Percentiles rank a stretch among this genome's conserved stretches.
These are phyloP conservation scores for Eristalis pertinax DNA, from an alignment of 2,888 invertebrate species.

Conservation along the genomic window DNA sequence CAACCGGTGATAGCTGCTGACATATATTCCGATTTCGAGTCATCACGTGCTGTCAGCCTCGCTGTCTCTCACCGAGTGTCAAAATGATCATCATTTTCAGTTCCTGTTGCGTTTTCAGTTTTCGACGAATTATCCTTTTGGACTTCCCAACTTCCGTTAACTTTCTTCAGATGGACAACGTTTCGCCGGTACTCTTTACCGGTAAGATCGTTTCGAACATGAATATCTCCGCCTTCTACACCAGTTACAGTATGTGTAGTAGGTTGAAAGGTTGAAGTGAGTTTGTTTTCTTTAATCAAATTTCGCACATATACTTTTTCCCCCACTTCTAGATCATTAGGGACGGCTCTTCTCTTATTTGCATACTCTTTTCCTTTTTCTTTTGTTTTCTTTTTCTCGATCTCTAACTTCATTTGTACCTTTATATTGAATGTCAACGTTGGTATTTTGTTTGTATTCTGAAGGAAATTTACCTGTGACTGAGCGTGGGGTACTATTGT, in stretches of 20 bases:
- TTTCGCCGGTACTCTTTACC: slow-evolving; percentile 29
- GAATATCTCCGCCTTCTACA: not conserved
- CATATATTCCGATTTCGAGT: too few species aligned
- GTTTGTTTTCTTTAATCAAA: slow-evolving; percentile 39
- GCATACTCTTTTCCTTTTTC: slow-evolving; percentile 37
- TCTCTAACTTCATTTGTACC: slow-evolving; percentile 29
- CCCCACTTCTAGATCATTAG: not conserved
- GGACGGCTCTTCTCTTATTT: slow-evolving; percentile 3
- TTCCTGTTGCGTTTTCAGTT: too few species aligned
- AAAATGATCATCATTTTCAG: too few species aligned
- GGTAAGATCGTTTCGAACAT: slow-evolving; percentile 27
- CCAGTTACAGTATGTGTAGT: too few species aligned
- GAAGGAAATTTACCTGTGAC: slow-evolving; percentile 44
- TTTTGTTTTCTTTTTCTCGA: slow-evolving; percentile 41
- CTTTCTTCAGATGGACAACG: slow-evolving; percentile 22
- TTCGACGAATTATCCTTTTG: not conserved
- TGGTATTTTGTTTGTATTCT: slow-evolving; percentile 29
- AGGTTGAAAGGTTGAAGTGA: slow-evolving; percentile 24
- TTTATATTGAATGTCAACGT: slow-evolving; percentile 11
- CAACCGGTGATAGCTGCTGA: too few species aligned
- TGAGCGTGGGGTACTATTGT: slow-evolving; percentile 52
- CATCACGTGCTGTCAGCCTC: too few species aligned
- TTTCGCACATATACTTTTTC: not conserved
- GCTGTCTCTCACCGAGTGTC: too few species aligned
- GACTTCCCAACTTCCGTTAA: slow-evolving; percentile 3